Conservation (phyloP, 2,888 invertebrate species). For the Heteropelma amictum region DNA sequence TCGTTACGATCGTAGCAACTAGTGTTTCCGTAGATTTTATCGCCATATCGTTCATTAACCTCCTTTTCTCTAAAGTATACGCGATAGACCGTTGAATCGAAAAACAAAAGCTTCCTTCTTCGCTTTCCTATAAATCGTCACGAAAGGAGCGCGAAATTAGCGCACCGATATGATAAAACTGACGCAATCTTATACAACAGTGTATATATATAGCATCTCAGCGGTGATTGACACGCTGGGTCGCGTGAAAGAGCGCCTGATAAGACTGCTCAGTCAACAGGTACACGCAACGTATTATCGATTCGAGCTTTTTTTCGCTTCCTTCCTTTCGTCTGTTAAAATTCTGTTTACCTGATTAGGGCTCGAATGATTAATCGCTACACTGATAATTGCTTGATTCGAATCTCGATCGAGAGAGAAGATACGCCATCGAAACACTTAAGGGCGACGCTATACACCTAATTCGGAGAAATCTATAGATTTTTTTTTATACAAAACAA, state of each 20-base stretch:
- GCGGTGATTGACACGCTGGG: background rate
- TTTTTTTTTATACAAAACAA: too few species aligned
- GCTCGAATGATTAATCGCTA: background rate
- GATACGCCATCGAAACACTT: too few species aligned
- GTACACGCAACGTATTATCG: conserved; percentile 47
- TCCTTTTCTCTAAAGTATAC: background rate
- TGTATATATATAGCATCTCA: background rate
- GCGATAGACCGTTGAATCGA: too few species aligned
- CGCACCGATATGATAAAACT: background rate
- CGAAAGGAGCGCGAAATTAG: conserved; percentile 18
- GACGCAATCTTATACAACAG: background rate
- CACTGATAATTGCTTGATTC: background rate
- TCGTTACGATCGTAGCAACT: conserved; percentile 60
- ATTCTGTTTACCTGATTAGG: background rate
- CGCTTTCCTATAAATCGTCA: background rate
- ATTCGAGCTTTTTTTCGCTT: conserved; percentile 8
- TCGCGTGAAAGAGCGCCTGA: conserved; percentile 30
- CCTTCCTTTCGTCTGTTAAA: background rate
- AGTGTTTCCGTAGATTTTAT: conserved; percentile 66
- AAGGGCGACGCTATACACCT: too few species aligned
- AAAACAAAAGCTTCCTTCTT: background rate
- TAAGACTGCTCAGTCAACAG: conserved; percentile 56
- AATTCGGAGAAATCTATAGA: too few species aligned
- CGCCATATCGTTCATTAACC: conserved; percentile 48
- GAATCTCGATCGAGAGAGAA: background rate